Percentiles rank a stretch among this genome's conserved stretches.
Conservation (phyloP, 2,113 vertebrate species). For the Poicephalus gulielmi region DNA sequence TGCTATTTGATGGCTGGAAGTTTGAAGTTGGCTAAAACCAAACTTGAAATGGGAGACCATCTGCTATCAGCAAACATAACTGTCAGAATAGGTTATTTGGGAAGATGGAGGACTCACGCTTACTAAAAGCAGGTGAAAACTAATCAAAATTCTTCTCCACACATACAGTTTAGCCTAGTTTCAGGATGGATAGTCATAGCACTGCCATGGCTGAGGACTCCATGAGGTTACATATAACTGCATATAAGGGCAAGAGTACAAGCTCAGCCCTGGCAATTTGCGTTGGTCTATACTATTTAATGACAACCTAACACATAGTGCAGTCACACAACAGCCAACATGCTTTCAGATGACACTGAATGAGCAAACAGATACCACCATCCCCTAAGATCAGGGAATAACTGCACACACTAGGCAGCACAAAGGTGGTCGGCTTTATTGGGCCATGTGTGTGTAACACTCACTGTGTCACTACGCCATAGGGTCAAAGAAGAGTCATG, state of each 20-base stretch:
- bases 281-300: background rate
- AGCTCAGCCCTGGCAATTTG: background rate
- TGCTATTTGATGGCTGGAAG: background rate
- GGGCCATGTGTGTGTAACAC: background rate
- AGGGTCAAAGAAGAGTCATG: background rate
- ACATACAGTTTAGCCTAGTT: background rate
- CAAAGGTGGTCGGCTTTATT: background rate
- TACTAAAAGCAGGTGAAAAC: background rate
- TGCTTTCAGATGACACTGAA: background rate
- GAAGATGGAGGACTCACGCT: background rate
- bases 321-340: background rate
- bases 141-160: background rate
- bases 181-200: background rate
- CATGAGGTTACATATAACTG: fast-evolving
- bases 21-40: background rate
- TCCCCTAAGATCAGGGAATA: background rate
- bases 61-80: background rate
- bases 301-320: background rate
- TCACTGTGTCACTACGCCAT: too few relatives aligned
- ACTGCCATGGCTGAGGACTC: background rate
- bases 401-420: background rate
- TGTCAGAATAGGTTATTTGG: background rate
- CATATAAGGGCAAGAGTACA: background rate
- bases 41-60: background rate
- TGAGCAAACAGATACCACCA: background rate